Percentiles rank a stretch among this genome's conserved stretches.
phyloP scores from a whole-genome alignment of 2,113 vertebrate genomes.

The Bungarus multicinctus region DNA sequence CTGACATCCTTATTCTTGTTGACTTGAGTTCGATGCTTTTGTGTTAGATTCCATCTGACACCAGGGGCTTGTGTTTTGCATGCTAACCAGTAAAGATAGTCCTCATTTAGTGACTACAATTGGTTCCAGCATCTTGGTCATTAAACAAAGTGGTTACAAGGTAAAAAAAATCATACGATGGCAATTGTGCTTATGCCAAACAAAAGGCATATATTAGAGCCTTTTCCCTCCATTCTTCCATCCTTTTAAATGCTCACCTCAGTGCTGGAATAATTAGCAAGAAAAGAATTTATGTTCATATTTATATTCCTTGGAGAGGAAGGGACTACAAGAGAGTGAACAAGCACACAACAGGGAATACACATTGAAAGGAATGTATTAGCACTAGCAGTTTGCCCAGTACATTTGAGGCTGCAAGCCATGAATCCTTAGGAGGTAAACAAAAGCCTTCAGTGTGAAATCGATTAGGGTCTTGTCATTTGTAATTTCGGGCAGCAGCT shows the following conservation, averaged over 20 bases:
- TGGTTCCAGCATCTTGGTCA: neutral
- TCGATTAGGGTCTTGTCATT: neutral
- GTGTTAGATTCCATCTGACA: neutral
- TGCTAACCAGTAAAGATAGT: neutral
- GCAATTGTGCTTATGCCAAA: neutral
- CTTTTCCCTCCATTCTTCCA: neutral
- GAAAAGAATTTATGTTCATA: neutral
- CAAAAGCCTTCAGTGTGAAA: neutral
- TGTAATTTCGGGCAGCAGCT: neutral
- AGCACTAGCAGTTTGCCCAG: neutral
- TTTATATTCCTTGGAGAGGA: neutral
- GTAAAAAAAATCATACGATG: neutral
- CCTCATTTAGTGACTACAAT: neutral
- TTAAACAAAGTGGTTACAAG: neutral
- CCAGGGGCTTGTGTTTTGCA: neutral
- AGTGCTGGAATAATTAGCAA: neutral
- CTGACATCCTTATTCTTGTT: neutral
- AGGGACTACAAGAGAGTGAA: neutral
- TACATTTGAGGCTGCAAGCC: neutral
- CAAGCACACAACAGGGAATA: neutral
- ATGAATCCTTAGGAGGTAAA: neutral
- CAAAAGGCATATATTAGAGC: neutral
- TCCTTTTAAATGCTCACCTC: neutral
- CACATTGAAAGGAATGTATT: neutral
- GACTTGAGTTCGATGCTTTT: neutral